Conservation (phyloP, 2,797 vertebrate genomes). For the Oryzias dopingdopingensis region DNA sequence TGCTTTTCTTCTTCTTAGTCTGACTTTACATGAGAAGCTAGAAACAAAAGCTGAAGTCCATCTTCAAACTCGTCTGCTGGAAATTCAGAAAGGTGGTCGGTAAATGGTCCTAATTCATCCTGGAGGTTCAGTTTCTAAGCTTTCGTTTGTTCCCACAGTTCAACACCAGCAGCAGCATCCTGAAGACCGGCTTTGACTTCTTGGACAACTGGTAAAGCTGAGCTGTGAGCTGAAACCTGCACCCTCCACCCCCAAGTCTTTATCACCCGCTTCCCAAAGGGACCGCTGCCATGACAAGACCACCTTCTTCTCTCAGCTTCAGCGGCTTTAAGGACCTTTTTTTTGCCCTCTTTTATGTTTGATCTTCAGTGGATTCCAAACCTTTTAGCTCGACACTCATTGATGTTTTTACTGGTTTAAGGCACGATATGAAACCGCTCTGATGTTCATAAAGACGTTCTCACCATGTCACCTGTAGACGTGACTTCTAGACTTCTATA, state of each 20-base stretch:
- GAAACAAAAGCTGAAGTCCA: too few species aligned
- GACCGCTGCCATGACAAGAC: constrained; percentile 58
- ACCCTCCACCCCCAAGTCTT: constrained; percentile 25
- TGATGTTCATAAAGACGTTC: too few species aligned
- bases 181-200: constrained; percentile 99
- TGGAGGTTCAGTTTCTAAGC: not conserved
- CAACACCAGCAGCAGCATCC: constrained; percentile 85
- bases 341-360: constrained; percentile 28
- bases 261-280: constrained; percentile 42
- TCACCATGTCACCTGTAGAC: too few species aligned
- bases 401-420: not conserved
- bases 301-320: constrained; percentile 37
- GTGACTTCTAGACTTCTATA: too few species aligned
- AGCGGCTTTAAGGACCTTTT: constrained; percentile 19
- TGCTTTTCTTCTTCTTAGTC: not conserved
- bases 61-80: not conserved
- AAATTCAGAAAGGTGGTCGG: not conserved
- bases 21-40: not conserved
- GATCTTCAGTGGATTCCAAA: constrained; percentile 48
- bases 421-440: not conserved
- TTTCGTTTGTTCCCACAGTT: constrained; percentile 71
- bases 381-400: constrained; percentile 42
- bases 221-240: not conserved
- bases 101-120: not conserved
- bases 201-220: constrained; percentile 95